phyloP scores from a whole-genome alignment of 1,140 invertebrate species.

The Drosophila pseudoananassae region DNA sequence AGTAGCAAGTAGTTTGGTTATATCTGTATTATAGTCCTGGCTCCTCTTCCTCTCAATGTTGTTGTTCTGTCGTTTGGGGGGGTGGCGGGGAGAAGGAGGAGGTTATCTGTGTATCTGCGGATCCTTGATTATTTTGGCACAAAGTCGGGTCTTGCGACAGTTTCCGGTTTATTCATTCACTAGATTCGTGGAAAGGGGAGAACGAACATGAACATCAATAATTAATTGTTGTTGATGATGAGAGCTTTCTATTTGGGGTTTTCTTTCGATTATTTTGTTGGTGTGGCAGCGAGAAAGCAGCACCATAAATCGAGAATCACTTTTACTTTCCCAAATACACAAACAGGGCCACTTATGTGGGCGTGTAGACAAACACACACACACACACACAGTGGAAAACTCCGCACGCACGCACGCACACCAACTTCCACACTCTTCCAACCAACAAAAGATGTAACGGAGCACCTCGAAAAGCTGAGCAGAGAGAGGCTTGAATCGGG shows the following conservation, averaged over 20 bases:
- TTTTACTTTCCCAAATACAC: conserved; percentile 75
- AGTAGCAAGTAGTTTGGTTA: conserved; percentile 9
- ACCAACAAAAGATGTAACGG: conserved; percentile 76
- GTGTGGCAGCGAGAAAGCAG: conserved; percentile 33
- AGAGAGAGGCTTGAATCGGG: conserved; percentile 42
- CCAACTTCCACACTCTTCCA: conserved; percentile 55
- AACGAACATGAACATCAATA: conserved; percentile 16
- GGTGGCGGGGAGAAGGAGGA: too few species aligned
- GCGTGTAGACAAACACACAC: conserved; percentile 74
- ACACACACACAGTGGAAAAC: conserved; percentile 57
- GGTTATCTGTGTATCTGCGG: conserved; percentile 20
- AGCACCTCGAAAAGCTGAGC: conserved; percentile 36
- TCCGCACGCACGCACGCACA: conserved; percentile 49
- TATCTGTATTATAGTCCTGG: not conserved
- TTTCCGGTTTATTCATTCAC: conserved; percentile 46
- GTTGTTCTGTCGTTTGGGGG: conserved; percentile 27
- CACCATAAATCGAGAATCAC: conserved; percentile 57
- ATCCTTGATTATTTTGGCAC: conserved; percentile 54
- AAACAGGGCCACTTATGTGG: conserved; percentile 60
- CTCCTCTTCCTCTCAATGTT: conserved; percentile 31
- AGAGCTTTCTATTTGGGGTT: not conserved
- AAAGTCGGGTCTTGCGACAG: conserved; percentile 47
- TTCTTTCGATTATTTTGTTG: conserved; percentile 7
- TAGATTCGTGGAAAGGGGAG: not conserved
- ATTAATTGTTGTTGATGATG: conserved; percentile 22